Percentiles rank a stretch among this genome's conserved stretches.
phyloP scores from a whole-genome alignment of 2,888 invertebrate genomes.

The Theodoxus fluviatilis region DNA sequence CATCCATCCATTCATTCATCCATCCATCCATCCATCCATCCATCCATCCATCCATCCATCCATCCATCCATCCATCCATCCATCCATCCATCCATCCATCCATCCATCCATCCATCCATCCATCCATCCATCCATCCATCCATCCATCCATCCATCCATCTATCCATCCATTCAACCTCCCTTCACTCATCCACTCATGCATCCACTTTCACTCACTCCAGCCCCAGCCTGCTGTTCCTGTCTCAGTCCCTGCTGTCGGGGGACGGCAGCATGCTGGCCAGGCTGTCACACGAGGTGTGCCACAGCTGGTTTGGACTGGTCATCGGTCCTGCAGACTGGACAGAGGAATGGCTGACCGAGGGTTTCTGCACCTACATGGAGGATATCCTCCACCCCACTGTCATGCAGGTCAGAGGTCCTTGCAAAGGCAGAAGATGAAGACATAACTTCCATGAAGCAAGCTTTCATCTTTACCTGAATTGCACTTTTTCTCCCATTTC shows the following conservation, averaged over 20 bases:
- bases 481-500: background rate
- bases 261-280: conserved; percentile 51
- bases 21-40: too few relatives aligned
- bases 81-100: too few relatives aligned
- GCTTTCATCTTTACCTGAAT: background rate
- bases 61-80: too few relatives aligned
- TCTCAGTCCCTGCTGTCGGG: conserved; percentile 61
- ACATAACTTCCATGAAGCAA: conserved; percentile 34
- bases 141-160: too few relatives aligned
- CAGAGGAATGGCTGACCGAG: conserved; percentile 68
- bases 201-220: conserved; percentile 38
- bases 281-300: conserved; percentile 65
- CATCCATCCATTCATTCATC: too few relatives aligned
- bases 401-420: conserved; percentile 40
- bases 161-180: too few relatives aligned
- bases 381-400: conserved; percentile 59
- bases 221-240: conserved; percentile 64
- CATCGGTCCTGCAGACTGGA: conserved; percentile 67
- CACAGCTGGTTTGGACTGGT: conserved; percentile 67
- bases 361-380: conserved; percentile 67
- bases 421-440: conserved; percentile 31
- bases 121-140: too few relatives aligned
- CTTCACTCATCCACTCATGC: too few relatives aligned
- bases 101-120: too few relatives aligned
- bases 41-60: too few relatives aligned